phyloP scores from a whole-genome alignment of 2,888 invertebrate genomes.

The Crioceris asparagi region DNA sequence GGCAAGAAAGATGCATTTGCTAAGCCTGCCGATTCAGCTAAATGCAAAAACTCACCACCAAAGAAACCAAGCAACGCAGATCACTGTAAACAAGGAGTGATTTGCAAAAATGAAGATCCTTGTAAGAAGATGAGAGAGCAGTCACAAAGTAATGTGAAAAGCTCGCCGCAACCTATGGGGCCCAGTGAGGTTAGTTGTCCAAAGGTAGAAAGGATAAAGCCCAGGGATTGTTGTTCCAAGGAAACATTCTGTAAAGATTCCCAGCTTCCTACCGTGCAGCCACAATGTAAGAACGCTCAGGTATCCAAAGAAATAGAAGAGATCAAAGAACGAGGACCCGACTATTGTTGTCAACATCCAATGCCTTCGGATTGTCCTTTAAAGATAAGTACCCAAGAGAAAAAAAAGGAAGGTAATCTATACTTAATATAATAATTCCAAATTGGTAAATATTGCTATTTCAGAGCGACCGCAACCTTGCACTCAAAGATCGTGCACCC shows the following conservation, averaged over 20 bases:
- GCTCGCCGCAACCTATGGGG: background rate
- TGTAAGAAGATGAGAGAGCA: slow-evolving; percentile 7
- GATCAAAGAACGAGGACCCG: background rate
- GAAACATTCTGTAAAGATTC: background rate
- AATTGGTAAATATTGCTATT: slow-evolving; percentile 4
- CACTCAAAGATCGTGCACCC: slow-evolving; percentile 6
- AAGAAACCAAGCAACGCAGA: no score
- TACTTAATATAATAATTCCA: no score
- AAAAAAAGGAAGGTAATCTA: slow-evolving; percentile 10
- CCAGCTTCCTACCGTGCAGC: background rate
- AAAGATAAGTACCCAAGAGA: slow-evolving; percentile 5
- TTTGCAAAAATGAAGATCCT: slow-evolving; percentile 17
- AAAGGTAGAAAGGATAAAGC: background rate
- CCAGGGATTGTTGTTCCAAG: background rate
- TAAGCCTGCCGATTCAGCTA: no score
- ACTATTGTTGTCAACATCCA: slow-evolving; percentile 8
- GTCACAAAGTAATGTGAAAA: no score
- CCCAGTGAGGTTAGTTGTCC: background rate
- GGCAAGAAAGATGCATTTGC: no score
- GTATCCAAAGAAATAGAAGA: background rate
- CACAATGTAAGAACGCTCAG: slow-evolving; percentile 1
- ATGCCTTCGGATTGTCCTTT: slow-evolving; percentile 12
- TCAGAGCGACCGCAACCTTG: slow-evolving; percentile 4
- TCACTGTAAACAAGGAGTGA: no score
- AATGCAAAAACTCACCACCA: no score